These are phyloP conservation scores for Lathamus discolor DNA, from an alignment of 2,113 vertebrate species.

Conservation along the genomic window DNA sequence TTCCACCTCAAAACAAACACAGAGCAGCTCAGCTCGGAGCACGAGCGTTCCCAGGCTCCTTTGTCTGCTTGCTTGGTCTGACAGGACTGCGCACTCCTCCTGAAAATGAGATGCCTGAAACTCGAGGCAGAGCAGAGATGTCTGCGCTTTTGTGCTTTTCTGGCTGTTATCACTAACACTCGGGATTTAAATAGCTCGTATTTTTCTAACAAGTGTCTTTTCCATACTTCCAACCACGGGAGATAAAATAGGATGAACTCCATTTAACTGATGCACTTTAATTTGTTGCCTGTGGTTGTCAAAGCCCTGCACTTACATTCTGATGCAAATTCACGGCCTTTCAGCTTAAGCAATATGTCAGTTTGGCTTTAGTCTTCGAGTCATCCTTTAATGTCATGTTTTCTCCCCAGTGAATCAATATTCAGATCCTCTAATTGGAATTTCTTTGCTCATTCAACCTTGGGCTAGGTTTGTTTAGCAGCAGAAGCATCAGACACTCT, in stretches of 20 bases:
- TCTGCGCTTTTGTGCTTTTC: not conserved
- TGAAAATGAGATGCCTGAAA: not conserved
- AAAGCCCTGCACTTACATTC: not conserved
- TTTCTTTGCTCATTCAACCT: not conserved
- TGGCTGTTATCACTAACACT: not conserved
- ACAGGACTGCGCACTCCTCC: accelerated
- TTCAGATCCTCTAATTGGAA: not conserved
- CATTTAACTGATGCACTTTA: not conserved
- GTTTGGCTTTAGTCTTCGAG: not conserved
- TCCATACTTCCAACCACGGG: not conserved
- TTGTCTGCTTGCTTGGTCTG: not conserved
- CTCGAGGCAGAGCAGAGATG: not conserved
- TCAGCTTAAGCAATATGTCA: not conserved
- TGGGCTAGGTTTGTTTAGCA: not conserved
- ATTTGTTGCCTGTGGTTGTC: not conserved
- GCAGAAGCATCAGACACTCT: not conserved
- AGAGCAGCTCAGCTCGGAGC: not conserved
- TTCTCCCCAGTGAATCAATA: not conserved
- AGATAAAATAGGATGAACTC: not conserved
- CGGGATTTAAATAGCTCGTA: not conserved
- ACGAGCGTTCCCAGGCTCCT: not conserved
- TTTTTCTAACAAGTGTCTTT: not conserved
- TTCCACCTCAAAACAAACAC: not conserved
- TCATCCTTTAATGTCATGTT: not conserved
- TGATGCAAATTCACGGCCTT: not conserved